Evolutionary conservation across 30 jellyfish, hydroid and myxozoan species (phyloP), one percentile per base, ranked within the genome.

Genomic region (Pelagia noctiluca): DNA sequence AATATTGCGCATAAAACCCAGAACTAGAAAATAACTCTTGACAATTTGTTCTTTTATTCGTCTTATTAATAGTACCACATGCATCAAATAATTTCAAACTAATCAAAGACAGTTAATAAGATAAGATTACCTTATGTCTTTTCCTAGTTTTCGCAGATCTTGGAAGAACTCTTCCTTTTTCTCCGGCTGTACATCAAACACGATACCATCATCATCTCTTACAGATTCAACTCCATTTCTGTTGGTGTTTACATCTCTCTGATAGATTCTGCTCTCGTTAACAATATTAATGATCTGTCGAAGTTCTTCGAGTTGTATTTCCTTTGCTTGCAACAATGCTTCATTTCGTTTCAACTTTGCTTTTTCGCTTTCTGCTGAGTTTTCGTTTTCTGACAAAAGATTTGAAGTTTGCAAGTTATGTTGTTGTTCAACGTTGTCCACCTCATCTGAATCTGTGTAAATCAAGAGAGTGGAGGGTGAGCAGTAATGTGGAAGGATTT

Each of bases 251-350:
- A 70, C 26, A 3, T 52, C 28, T 4, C 2, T 25, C 21, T 52
- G 68, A 25, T 52, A 10, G 7, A 30, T 4, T 19, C 68, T 52
- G 68, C 21, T 52, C 2, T 52, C 68, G 32, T 70, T 70, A 11
- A 29, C 42, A 38, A 70, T 24, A 70, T 38, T 52, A 19, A 70
- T 49, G 19, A 70, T 28, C 42, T 47, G 26, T 70, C 68, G 23
- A 0, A 70, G 70, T 25, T 36, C 83, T 37, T 47, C 25, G 11
- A 70, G 70, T 28, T 70, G 67, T 35, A 23, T 36, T 2, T 70
- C 83, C 18, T 22, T 70, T 19, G 83, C 83, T 2, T 42, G 33
- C 21, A 70, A 52, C 21, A 70, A 67, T 21, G 80, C 60, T 32
- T 29, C 60, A 25, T 30, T 24, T 31, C 79, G 28, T 36, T 66